A percentile compares a stretch with the other conserved stretches of the same genome.
These are phyloP conservation scores for Paraplagusia blochii DNA, from an alignment of 2,113 vertebrate species.

Conservation along the genomic window DNA sequence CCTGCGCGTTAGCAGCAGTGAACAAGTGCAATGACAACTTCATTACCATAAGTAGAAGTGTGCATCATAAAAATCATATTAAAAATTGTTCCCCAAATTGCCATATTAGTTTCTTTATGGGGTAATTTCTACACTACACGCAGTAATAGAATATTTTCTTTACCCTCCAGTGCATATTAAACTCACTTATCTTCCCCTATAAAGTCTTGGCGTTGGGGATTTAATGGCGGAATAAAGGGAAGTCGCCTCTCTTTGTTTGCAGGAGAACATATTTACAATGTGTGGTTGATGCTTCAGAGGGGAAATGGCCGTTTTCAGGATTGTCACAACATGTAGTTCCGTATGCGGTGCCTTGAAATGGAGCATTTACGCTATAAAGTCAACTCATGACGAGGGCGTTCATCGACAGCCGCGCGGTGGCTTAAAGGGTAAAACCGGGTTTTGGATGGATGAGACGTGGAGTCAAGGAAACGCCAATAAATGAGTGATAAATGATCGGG, in stretches of 20 bases:
- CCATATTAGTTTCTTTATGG: constrained; percentile 99
- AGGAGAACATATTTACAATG: constrained; percentile 46
- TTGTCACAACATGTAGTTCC: constrained; percentile 11
- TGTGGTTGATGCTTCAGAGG: constrained; percentile 20
- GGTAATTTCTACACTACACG: constrained; percentile 96
- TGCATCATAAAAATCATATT: constrained; percentile 99
- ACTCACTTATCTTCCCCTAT: constrained; percentile 99
- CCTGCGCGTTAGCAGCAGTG: constrained; percentile 88
- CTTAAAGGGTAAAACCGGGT: constrained; percentile 44
- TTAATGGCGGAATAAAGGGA: constrained; percentile 65
- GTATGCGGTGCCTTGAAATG: constrained; percentile 7
- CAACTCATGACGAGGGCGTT: constrained; percentile 7
- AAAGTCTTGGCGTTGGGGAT: constrained; percentile 87
- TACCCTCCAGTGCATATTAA: constrained; percentile 99
- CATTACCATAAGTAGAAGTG: constrained; percentile 99
- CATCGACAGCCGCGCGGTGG: not conserved
- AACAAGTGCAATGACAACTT: constrained; percentile 99
- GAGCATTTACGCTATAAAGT: constrained; percentile 13
- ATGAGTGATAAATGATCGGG: constrained; percentile 95
- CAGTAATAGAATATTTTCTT: constrained; percentile 99
- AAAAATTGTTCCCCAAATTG: constrained; percentile 99
- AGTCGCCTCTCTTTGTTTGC: constrained; percentile 55
- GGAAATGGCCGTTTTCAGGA: constrained; percentile 18
- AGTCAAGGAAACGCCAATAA: constrained; percentile 89
- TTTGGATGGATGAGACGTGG: constrained; percentile 65